phyloP scores from a whole-genome alignment of 1,140 invertebrate genomes.

The Pantala flavescens region DNA sequence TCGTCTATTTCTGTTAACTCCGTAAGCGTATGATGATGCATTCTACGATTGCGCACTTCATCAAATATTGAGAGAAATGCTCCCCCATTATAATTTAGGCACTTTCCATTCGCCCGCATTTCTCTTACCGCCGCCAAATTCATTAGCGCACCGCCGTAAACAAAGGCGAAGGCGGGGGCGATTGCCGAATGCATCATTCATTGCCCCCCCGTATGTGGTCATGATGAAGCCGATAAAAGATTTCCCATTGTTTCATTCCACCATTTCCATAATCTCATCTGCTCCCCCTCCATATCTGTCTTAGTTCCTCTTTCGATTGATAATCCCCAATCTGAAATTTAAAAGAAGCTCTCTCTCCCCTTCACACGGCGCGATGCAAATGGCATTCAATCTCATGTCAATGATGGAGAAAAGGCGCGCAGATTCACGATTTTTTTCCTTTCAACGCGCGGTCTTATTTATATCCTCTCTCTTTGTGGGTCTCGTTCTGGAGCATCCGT shows the following conservation, averaged over 20 bases:
- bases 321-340: slow-evolving; percentile 10
- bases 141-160: no score
- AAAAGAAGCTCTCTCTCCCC: not conserved
- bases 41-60: no score
- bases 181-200: not conserved
- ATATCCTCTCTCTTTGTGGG: not conserved
- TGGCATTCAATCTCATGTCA: slow-evolving; percentile 6
- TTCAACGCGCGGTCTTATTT: not conserved
- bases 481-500: not conserved
- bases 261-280: slow-evolving; percentile 7
- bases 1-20: no score
- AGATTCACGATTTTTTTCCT: not conserved
- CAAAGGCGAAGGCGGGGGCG: not conserved
- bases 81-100: no score
- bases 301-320: not conserved
- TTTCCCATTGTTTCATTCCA: not conserved
- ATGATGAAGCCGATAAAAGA: not conserved
- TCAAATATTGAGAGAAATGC: no score
- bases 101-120: no score
- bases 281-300: not conserved
- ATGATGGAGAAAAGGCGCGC: not conserved
- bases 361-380: not conserved
- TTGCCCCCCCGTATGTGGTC: not conserved
- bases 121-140: no score
- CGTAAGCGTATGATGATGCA: no score